Evolutionary conservation across 2,113 vertebrate species (phyloP).

Genomic region (Austrofundulus limnaeus): DNA sequence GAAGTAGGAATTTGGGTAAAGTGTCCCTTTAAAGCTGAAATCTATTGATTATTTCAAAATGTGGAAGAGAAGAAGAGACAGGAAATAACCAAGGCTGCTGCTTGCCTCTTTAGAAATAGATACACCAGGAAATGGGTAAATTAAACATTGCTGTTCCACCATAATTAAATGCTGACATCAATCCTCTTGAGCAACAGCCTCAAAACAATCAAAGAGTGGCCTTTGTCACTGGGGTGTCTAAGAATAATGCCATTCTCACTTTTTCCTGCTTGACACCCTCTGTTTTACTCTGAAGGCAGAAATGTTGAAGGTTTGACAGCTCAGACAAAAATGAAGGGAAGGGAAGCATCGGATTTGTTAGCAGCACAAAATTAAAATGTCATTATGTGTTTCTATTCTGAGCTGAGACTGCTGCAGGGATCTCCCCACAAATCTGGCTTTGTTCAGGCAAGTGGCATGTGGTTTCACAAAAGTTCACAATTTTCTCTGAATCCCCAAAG

Average conservation of each 20-base stretch:
- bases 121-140: conserved; percentile 14
- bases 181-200: conserved; percentile 24
- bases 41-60: conserved; percentile 13
- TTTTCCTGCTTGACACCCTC: conserved; percentile 45
- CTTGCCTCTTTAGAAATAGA: conserved; percentile 4
- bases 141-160: conserved; percentile 15
- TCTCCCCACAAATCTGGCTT: conserved; percentile 56
- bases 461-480: conserved; percentile 54
- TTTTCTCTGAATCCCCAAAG: conserved; percentile 43
- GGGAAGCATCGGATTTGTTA: conserved; percentile 51
- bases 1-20: not conserved
- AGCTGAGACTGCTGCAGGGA: conserved; percentile 57
- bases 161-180: conserved; percentile 47
- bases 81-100: conserved; percentile 1
- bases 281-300: conserved; percentile 53
- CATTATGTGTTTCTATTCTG: conserved; percentile 70
- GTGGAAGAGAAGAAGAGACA: not conserved
- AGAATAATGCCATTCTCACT: conserved; percentile 42
- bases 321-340: conserved; percentile 48
- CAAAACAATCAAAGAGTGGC: conserved; percentile 42
- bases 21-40: conserved; percentile 3
- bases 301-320: conserved; percentile 43
- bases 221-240: conserved; percentile 32
- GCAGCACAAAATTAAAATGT: conserved; percentile 72
- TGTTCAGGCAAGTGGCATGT: conserved; percentile 42